A percentile compares a stretch with the other conserved stretches of the same genome.
phyloP scores from a whole-genome alignment of 1,140 invertebrate species.

The Leptopilina clavipes region DNA sequence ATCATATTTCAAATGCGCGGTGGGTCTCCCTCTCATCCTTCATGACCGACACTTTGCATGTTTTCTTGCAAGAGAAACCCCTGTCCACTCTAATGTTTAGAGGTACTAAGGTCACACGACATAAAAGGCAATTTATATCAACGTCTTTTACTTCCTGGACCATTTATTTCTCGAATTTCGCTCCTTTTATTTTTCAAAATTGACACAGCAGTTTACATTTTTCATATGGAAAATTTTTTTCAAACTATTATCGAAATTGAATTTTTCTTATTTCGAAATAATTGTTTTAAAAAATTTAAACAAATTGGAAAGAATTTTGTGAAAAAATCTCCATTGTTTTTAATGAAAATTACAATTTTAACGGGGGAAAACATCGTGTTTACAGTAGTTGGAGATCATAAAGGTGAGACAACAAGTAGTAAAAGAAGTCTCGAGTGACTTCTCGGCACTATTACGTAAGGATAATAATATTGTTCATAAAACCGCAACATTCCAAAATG shows the following conservation, averaged over 20 bases:
- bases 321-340: too few species aligned
- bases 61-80: slow-evolving; percentile 32
- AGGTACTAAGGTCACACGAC: slow-evolving; percentile 40
- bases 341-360: too few species aligned
- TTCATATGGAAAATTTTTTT: too few species aligned
- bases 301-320: too few species aligned
- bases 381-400: neutral
- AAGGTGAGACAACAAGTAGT: slow-evolving; percentile 1
- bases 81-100: slow-evolving; percentile 41
- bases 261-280: too few species aligned
- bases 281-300: too few species aligned
- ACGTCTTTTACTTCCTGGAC: slow-evolving; percentile 18
- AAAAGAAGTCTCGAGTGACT: neutral
- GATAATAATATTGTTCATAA: slow-evolving; percentile 8
- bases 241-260: too few species aligned
- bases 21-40: slow-evolving; percentile 40
- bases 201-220: too few species aligned
- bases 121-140: slow-evolving; percentile 47
- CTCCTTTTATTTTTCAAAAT: too few species aligned
- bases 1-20: slow-evolving; percentile 59
- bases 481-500: slow-evolving; percentile 37
- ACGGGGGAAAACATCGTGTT: neutral
- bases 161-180: neutral
- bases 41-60: slow-evolving; percentile 36
- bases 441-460: neutral